A percentile compares a stretch with the other conserved stretches of the same genome.
Conservation (phyloP, 2,797 vertebrate genomes). For the Melanogrammus aeglefinus region DNA sequence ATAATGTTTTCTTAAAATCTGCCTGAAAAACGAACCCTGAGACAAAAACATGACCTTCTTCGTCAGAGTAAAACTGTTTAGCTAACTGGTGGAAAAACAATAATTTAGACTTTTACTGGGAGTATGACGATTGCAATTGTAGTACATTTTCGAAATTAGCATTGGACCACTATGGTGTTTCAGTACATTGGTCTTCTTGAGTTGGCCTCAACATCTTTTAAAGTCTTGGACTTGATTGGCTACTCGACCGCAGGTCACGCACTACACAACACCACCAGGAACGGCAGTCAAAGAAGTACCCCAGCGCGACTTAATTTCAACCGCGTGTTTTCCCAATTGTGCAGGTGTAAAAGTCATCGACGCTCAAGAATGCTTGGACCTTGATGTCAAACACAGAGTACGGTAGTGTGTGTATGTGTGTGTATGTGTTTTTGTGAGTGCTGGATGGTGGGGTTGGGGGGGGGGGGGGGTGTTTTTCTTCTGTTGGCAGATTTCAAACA, state of each 20-base stretch:
- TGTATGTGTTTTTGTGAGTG: conserved; percentile 22
- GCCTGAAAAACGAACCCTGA: background rate
- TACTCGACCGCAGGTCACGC: too few species aligned
- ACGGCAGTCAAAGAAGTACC: background rate
- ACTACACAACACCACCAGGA: background rate
- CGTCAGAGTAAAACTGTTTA: background rate
- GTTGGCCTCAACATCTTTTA: background rate
- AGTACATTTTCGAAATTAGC: background rate
- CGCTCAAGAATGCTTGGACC: conserved; percentile 16
- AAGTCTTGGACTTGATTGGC: too few species aligned
- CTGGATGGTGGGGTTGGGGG: conserved; percentile 30
- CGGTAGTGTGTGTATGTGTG: conserved; percentile 46
- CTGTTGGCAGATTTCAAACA: conserved; percentile 77
- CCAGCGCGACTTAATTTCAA: background rate
- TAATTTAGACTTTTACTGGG: background rate
- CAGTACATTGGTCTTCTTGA: background rate
- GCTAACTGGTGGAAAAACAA: too few species aligned
- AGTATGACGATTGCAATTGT: background rate
- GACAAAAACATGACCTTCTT: background rate
- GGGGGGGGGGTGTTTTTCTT: conserved; percentile 61
- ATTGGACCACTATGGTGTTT: background rate
- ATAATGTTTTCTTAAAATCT: background rate
- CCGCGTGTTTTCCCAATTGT: background rate
- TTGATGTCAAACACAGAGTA: conserved; percentile 27
- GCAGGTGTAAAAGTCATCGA: conserved; percentile 23